Evolutionary conservation across 2,113 vertebrate species (phyloP), one percentile per base, ranked within the genome.

Genomic region (Lichenostomus cassidix): DNA sequence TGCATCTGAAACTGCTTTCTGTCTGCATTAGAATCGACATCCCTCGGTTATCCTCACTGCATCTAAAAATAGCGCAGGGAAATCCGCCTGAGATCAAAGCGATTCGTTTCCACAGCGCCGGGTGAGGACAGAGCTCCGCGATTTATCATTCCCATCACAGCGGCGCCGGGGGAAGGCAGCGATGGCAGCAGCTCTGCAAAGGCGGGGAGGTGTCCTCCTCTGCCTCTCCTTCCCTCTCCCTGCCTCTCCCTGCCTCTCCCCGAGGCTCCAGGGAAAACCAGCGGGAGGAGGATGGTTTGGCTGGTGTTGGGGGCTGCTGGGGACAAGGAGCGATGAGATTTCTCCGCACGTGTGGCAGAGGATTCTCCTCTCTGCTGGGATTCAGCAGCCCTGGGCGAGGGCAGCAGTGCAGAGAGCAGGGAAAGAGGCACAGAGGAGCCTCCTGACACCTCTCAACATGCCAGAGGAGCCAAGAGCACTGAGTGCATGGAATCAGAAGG

Each of bases 71-170:
- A 96, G 95, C 79, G 4, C 12, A 3, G 95, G 96, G 95, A 91
- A 96, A 96, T 64, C 96, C 92, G 92, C 77, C 92, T 17, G 91
- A 94, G 89, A 96, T 96, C 94, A 94, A 59, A 97, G 92, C 62
- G 33, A 62, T 75, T 83, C 94, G 47, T 94, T 91, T 91, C 46
- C 87, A 84, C 52, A 91, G 94, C 92, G 2, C 84, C 27, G 64
- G 7, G 7, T 41, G 92, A 80, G 88, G 94, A 55, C 79, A 3
- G 71, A 56, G 87, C 91, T 62, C 64, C 1, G 1, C 4, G 5
- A 58, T 86, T 78, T 80, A 39, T 80, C 93, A 86, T 91, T 95
- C 94, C 71, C 64, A 1, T 68, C 93, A 89, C 95, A 89, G 58
- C 94, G 75, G 5, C 83, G n/a, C 37, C 3, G 11, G 46, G 20